Percentiles rank a stretch among this genome's conserved stretches.
phyloP scores from a whole-genome alignment of 2,888 invertebrate species.

The Liopterus haemorrhoidalis region DNA sequence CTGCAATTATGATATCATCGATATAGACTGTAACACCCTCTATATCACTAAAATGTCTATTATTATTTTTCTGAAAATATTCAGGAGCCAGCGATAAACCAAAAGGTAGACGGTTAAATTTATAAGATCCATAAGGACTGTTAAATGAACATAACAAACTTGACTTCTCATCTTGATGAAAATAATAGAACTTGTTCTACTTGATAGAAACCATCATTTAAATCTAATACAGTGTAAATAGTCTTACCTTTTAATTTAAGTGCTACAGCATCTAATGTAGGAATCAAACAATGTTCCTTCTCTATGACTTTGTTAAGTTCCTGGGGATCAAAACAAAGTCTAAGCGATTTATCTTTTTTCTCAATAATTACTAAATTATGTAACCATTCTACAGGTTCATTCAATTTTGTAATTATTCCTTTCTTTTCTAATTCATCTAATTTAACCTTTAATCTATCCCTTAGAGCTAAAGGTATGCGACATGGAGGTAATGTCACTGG shows the following conservation, averaged over 20 bases:
- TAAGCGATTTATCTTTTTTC: not conserved
- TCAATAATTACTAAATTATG: not conserved
- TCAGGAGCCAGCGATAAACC: not conserved
- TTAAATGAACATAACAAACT: too few relatives aligned
- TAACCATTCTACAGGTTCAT: not conserved
- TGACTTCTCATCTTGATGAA: too few relatives aligned
- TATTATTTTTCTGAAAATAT: too few relatives aligned
- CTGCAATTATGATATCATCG: not conserved
- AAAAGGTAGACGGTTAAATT: not conserved
- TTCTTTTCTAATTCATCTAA: not conserved
- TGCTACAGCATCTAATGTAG: not conserved
- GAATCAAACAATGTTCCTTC: too few relatives aligned
- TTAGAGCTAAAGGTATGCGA: not conserved
- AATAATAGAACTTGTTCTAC: too few relatives aligned
- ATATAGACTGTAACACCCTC: too few relatives aligned
- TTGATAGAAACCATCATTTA: not conserved
- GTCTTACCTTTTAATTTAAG: not conserved
- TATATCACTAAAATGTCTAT: too few relatives aligned
- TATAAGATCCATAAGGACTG: not conserved
- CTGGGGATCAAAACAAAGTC: too few relatives aligned
- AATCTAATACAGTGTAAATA: conserved; percentile 1
- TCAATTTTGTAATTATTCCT: not conserved
- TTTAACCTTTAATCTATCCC: not conserved
- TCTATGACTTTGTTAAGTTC: too few relatives aligned
- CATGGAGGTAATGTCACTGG: too few relatives aligned